These are phyloP conservation scores for Chloromyia formosa DNA, from an alignment of 2,888 invertebrate genomes.

Conservation along the genomic window DNA sequence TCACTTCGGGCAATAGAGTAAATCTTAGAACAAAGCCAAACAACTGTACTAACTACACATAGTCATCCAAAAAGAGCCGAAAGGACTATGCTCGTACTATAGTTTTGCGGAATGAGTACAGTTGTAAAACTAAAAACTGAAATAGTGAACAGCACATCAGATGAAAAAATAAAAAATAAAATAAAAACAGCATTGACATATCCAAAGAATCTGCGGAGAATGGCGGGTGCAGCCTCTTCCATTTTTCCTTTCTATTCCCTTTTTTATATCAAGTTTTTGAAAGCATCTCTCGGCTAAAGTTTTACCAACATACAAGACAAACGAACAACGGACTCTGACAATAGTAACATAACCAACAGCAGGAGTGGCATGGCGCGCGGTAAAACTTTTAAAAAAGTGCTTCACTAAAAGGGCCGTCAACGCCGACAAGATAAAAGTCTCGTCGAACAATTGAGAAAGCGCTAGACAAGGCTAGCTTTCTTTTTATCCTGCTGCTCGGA, in stretches of 20 bases:
- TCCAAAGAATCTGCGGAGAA: too few relatives aligned
- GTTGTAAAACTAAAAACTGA: slow-evolving; percentile 26
- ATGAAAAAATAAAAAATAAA: slow-evolving; percentile 13
- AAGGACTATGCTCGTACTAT: neutral
- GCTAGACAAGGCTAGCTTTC: neutral
- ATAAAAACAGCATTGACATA: neutral
- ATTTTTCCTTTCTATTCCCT: neutral
- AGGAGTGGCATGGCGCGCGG: slow-evolving; percentile 34
- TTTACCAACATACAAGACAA: slow-evolving; percentile 26
- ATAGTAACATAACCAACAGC: slow-evolving; percentile 42
- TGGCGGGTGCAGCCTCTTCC: neutral
- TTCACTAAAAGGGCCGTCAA: slow-evolving; percentile 30
- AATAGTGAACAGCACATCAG: slow-evolving; percentile 18
- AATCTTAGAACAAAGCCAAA: slow-evolving; percentile 43
- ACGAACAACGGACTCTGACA: slow-evolving; percentile 33
- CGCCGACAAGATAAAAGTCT: slow-evolving; percentile 34
- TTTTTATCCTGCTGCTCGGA: neutral
- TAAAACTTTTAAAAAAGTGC: slow-evolving; percentile 40
- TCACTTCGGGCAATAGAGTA: slow-evolving; percentile 43
- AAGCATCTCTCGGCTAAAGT: slow-evolving; percentile 32
- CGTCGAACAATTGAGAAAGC: neutral
- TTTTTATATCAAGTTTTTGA: slow-evolving; percentile 31
- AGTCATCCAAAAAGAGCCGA: neutral
- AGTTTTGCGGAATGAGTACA: slow-evolving; percentile 4
- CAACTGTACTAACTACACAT: slow-evolving; percentile 4